Conservation (phyloP, 1,140 invertebrate species). For the Hyphantria cunea region DNA sequence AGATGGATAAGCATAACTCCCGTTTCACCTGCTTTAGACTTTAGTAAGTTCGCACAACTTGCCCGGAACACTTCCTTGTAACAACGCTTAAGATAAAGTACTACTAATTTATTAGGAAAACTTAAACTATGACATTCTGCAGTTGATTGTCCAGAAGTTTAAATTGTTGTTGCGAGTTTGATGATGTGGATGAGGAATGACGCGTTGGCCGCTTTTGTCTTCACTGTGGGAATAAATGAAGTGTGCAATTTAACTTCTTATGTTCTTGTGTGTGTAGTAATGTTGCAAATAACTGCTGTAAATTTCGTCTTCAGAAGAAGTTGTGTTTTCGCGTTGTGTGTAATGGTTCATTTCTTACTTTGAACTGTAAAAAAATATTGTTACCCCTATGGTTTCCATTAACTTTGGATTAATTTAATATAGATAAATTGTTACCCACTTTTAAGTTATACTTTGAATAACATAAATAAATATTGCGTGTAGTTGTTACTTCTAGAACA, state of each 20-base stretch:
- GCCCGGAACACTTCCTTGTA: conserved; percentile 1
- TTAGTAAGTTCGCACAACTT: conserved; percentile 10
- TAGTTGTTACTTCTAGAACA: too few relatives aligned
- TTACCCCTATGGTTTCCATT: too few relatives aligned
- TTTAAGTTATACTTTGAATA: too few relatives aligned
- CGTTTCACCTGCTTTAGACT: conserved; percentile 27
- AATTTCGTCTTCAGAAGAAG: too few relatives aligned
- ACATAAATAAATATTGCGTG: too few relatives aligned
- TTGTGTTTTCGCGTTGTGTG: too few relatives aligned
- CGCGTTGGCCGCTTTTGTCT: not conserved
- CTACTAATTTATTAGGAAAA: conserved; percentile 33
- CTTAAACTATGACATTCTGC: conserved; percentile 22
- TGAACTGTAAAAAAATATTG: too few relatives aligned
- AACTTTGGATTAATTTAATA: too few relatives aligned
- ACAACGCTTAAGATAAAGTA: conserved; percentile 32
- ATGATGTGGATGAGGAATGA: conserved; percentile 1
- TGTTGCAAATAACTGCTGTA: too few relatives aligned
- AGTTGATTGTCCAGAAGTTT: conserved; percentile 21
- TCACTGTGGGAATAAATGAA: conserved; percentile 2
- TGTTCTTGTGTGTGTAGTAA: not conserved
- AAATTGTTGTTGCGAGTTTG: conserved; percentile 24
- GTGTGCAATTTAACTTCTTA: not conserved
- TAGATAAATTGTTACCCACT: too few relatives aligned
- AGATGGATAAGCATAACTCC: conserved; percentile 28
- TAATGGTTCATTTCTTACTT: too few relatives aligned